Evolutionary conservation across 1,140 invertebrate species (phyloP), one percentile per base, ranked within the genome.

Genomic region (Scaptomyza montana): DNA sequence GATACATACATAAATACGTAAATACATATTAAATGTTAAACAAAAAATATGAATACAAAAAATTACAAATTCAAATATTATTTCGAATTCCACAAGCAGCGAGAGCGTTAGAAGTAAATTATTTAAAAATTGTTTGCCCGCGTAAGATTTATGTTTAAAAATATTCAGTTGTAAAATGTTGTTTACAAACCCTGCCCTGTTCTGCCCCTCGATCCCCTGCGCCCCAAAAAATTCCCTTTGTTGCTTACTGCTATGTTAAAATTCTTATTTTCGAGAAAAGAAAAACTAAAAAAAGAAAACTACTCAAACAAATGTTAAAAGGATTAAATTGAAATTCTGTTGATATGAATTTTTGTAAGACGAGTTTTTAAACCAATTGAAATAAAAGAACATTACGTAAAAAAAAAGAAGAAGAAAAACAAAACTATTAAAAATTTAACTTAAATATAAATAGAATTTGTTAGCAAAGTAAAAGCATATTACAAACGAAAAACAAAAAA

Each of bases 391-490:
- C 12, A 45, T 55, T 46, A 57, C 56, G 46, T 54, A 55, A 60
- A 75, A 46, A 81, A 57, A 1, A 75, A 50, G 78, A 57, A 25
- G 21, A 25, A 25, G 21, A 63, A 50, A 2, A 36, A 9, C 45
- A 76, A 84, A 77, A 62, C 67, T 89, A 87, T 87, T 78, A 60
- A 81, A 86, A 86, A 74, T 87, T 76, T 86, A 86, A 86, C 82
- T 82, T 82, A 62, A 86, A 89, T 79, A 76, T 89, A 87, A 87
- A 87, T 87, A 87, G 77, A 87, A 89, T 87, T 87, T 89, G 84
- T 84, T 87, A 89, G 84, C 80, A 73, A 87, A 89, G 84, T 87
- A 87, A 86, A 84, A 64, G 28, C 56, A 81, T 71, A 71, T 66
- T 78, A 56, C 65, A 41, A 73, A 28, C 2, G 3, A 63, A 46